Base-by-base conservation (phyloP, 2,113 vertebrate species). In the Labrus mixtus region DNA sequence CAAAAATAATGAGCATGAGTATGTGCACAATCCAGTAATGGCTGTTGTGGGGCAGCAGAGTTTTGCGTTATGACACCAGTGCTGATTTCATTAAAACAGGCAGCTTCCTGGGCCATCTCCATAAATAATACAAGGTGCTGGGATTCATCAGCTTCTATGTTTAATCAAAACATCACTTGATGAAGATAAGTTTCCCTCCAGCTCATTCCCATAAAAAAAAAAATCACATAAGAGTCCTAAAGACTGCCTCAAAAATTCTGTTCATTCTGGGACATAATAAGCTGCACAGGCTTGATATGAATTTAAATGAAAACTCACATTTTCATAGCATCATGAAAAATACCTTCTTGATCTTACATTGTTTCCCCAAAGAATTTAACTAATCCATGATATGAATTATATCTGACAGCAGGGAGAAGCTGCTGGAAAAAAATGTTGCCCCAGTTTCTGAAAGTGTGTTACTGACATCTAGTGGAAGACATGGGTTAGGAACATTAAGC, bases 391-490 rank as follows among this genome's bases (percentile, higher is more conserved):
- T 11, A 0, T 37, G 10, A 36, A 20, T 61, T 54, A 15, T 1
- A 20, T 17, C 9, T 54, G 6, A 46, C 2, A 22, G 37, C 43
- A 43, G 43, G 50, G 41, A 39, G 3, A 48, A 43, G 19, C 36
- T 63, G 65, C n/a, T 57, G 54, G 25, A 17, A 3, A 78, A n/a
- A 8, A 36, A 48, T 16, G 53, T 11, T 41, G 17, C 4, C n/a
- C 16, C n/a, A 51, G 16, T 39, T 17, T 76, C 46, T 72, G 1
- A 65, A 83, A 88, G 86, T 41, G 58, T 78, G 5, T 85, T 68
- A 87, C 69, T 94, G 93, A 76, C 93, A 92, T 76, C 93, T 92
- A 86, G 91, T 93, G 94, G 91, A 65, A 0, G 2, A 77, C 4
- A 41, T 10, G 19, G 19, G 46, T 37, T 17, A 78, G 11, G 25